Evolutionary conservation across 2,797 vertebrate species (phyloP).

Genomic region (Hypotaenidia okinawae): DNA sequence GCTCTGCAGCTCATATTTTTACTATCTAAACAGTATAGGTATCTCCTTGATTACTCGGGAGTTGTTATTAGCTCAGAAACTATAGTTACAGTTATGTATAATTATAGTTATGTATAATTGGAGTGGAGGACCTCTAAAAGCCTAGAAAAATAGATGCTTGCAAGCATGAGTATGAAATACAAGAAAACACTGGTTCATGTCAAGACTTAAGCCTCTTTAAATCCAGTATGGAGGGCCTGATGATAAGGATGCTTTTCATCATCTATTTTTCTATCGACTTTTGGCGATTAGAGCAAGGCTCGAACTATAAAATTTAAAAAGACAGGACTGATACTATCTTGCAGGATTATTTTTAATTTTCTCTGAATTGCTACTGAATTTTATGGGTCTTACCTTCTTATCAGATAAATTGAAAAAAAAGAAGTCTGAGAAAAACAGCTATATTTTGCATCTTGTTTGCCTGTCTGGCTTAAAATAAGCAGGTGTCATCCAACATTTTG

Average conservation of each 20-base stretch:
- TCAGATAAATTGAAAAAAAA: constrained; percentile 21
- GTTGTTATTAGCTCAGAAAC: background rate
- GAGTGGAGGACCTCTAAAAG: background rate
- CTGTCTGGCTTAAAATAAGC: background rate
- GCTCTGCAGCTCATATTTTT: background rate
- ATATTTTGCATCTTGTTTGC: background rate
- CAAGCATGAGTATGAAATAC: background rate
- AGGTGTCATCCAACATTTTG: background rate
- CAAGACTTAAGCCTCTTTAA: background rate
- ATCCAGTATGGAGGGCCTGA: background rate
- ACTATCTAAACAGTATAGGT: background rate
- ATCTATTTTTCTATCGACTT: background rate
- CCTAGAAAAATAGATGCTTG: background rate
- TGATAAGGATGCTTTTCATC: background rate
- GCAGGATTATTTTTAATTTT: background rate
- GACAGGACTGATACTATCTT: background rate
- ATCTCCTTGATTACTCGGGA: background rate
- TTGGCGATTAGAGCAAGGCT: background rate
- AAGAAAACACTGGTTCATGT: background rate
- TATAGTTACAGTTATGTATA: background rate
- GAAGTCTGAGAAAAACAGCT: background rate
- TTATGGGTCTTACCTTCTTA: background rate
- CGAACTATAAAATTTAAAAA: background rate
- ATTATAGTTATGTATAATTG: background rate
- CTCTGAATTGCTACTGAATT: background rate